Percentiles rank a stretch among this genome's conserved stretches.
Conservation (phyloP, 2,797 vertebrate species). For the Molossus molossus region DNA sequence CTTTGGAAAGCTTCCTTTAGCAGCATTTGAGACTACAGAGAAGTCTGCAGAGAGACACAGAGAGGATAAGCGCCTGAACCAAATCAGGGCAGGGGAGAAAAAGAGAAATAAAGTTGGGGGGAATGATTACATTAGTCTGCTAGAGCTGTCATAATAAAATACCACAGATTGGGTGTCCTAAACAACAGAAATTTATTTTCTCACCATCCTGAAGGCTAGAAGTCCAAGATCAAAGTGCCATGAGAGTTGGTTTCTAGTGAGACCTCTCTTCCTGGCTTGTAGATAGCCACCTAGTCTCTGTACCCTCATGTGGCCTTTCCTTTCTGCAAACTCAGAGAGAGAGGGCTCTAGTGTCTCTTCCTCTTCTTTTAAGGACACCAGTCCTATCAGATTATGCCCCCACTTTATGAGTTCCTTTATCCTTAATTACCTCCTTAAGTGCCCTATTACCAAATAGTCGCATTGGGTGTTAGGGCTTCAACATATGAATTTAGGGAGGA, state of each 20-base stretch:
- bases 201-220: neutral
- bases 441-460: slow-evolving; percentile 50
- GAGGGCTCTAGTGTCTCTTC: neutral
- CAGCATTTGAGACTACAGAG: slow-evolving; percentile 48
- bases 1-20: slow-evolving; percentile 42
- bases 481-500: neutral
- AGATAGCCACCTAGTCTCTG: neutral
- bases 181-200: slow-evolving; percentile 48
- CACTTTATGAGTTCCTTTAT: neutral
- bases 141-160: neutral
- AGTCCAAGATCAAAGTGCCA: neutral
- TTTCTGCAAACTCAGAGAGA: neutral
- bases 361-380: neutral
- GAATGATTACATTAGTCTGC: slow-evolving; percentile 2
- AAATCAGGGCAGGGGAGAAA: neutral
- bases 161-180: neutral
- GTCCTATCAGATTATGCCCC: neutral
- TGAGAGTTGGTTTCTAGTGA: neutral
- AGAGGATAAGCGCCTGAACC: neutral
- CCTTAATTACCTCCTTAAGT: neutral
- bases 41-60: neutral
- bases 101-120: neutral
- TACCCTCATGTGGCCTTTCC: neutral
- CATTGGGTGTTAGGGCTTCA: neutral
- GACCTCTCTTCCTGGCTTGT: neutral